These are phyloP conservation scores for Hirudo medicinalis DNA, from an alignment of 1,140 invertebrate genomes.

Conservation along the genomic window DNA sequence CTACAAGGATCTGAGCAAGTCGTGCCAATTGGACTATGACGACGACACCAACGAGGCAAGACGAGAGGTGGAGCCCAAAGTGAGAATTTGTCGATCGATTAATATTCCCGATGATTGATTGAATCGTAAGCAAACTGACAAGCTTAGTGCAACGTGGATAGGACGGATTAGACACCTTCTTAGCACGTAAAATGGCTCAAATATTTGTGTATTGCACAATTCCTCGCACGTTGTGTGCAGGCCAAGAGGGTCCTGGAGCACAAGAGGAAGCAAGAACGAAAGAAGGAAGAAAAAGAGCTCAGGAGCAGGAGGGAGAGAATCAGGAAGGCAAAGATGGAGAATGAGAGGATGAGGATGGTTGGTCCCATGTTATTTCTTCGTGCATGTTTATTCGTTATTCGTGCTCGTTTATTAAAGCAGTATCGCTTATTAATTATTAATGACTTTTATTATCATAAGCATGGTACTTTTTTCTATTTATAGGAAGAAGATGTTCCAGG, in stretches of 20 bases:
- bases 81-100: slow-evolving; percentile 30
- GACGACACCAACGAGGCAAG: slow-evolving; percentile 77
- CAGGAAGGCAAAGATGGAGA: slow-evolving; percentile 56
- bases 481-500: slow-evolving; percentile 27
- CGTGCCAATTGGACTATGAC: slow-evolving; percentile 82
- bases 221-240: slow-evolving; percentile 32
- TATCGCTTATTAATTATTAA: not conserved
- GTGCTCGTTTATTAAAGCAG: too few relatives aligned
- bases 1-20: slow-evolving; percentile 66
- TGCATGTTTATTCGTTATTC: not conserved
- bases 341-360: slow-evolving; percentile 45
- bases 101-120: not conserved
- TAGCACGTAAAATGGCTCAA: too few relatives aligned
- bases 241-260: slow-evolving; percentile 75
- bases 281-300: slow-evolving; percentile 56
- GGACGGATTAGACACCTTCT: too few relatives aligned
- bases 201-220: not conserved
- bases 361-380: not conserved
- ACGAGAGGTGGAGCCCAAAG: slow-evolving; percentile 76
- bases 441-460: not conserved
- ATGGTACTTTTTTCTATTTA: not conserved
- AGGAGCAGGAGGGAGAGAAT: slow-evolving; percentile 51
- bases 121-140: not conserved
- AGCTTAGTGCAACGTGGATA: not conserved
- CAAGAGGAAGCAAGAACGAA: slow-evolving; percentile 61